Evolutionary conservation across 2,113 vertebrate species (phyloP), one percentile per base, ranked within the genome.

Genomic region (Ammospiza nelsoni): DNA sequence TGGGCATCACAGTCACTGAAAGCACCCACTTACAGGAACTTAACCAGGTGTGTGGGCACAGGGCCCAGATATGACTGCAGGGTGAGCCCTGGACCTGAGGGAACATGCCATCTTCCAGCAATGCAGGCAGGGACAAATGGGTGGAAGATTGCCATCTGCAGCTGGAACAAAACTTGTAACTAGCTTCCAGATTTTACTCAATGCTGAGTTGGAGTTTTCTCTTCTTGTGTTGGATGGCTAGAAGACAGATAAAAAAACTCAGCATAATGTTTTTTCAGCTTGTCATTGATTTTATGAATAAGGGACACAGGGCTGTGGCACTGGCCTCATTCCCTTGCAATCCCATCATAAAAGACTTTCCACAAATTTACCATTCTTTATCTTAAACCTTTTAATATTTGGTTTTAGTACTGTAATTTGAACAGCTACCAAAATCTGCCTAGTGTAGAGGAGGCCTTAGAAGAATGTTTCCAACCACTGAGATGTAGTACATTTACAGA

Each of bases 41-140:
- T 58, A 59, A 52, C 22, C 27, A 51, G 68, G 57, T n/a, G 11
- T 2, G 1, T 44, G 49, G 86, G 46, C 46, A 29, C 0, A 0
- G 27, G 35, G 39, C 52, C 41, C 9, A 11, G 13, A 19, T 46
- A 11, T 3, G 22, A 15, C 44, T 61, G 35, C 62, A 61, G 43
- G 66, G 6, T 41, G 15, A 84, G 69, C 66, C 19, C 46, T 9
- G 46, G 31, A 9, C 33, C 11, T 1, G 0, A 52, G 58, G 33
- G 49, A 72, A 48, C 5, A 1, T 1, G 13, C 22, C 43, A 54
- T 39, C 35, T 66, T 81, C 55, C 25, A 35, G 77, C 33, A 82
- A 9, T 4, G 35, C 33, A 43, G 74, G 39, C 35, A 78, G 51
- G 46, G 63, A 43, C 1, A 1, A 54, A 62, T 8, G n/a, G 35